These are phyloP conservation scores for Tyto alba DNA, from an alignment of 2,113 vertebrate genomes.

Conservation along the genomic window DNA sequence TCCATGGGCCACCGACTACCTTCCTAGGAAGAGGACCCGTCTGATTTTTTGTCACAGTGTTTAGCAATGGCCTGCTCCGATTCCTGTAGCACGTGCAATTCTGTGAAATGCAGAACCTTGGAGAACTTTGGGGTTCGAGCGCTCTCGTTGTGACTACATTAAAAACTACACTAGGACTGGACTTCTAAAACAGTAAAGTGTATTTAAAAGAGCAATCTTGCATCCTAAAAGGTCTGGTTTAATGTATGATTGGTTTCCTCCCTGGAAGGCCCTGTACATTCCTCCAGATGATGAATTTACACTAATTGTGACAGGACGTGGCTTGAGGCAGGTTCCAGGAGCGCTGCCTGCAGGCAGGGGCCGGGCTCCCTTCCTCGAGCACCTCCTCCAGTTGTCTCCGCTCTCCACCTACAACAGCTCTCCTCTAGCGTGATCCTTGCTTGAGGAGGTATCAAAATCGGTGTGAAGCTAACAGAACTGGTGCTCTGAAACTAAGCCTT, in stretches of 20 bases:
- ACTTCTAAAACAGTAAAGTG: neutral
- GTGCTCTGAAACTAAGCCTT: neutral
- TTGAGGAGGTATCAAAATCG: fast-evolving
- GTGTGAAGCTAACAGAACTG: fast-evolving
- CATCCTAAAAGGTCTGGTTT: neutral
- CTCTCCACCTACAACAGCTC: neutral
- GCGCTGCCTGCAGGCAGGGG: neutral
- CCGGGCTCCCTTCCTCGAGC: neutral
- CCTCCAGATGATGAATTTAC: neutral
- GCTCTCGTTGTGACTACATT: neutral
- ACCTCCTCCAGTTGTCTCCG: neutral
- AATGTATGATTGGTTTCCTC: neutral
- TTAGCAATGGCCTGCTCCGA: neutral
- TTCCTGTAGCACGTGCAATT: neutral
- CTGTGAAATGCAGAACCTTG: neutral
- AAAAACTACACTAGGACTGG: neutral
- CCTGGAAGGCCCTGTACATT: neutral
- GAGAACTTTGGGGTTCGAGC: neutral
- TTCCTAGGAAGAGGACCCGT: neutral
- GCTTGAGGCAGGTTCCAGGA: neutral
- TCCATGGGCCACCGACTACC: neutral
- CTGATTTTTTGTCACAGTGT: neutral
- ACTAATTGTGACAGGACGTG: neutral
- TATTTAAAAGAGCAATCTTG: neutral
- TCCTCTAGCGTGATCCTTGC: neutral